Evolutionary conservation across 2,113 vertebrate genomes (phyloP).

Genomic region (Gallinago undulata): DNA sequence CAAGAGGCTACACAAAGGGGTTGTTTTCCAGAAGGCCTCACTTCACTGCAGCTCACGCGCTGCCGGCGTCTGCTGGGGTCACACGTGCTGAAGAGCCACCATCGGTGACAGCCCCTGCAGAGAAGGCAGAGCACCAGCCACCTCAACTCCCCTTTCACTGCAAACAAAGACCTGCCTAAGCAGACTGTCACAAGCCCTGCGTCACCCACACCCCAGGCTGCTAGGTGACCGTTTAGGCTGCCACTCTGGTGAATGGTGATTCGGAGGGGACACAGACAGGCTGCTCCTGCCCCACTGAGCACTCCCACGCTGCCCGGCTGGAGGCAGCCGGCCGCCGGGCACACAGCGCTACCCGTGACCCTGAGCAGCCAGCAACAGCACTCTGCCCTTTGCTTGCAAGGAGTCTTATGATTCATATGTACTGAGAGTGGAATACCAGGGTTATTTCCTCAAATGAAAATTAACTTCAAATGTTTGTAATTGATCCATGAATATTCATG

Average conservation of each 20-base stretch:
- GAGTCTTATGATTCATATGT: not conserved
- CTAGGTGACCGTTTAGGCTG: rapidly evolving
- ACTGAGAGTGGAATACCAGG: not conserved
- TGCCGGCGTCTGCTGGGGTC: rapidly evolving
- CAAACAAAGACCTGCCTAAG: not conserved
- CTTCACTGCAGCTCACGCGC: not conserved
- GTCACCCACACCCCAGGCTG: not conserved
- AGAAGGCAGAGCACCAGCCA: not conserved
- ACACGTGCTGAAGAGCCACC: rapidly evolving
- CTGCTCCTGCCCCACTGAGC: not conserved
- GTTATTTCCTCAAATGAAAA: constrained; percentile 8
- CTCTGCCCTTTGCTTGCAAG: not conserved
- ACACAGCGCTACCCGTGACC: rapidly evolving
- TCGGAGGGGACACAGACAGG: not conserved
- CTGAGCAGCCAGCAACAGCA: rapidly evolving
- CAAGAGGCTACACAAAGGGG: not conserved
- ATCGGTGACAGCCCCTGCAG: not conserved
- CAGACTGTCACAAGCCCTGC: rapidly evolving
- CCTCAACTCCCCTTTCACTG: not conserved
- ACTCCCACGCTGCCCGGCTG: rapidly evolving
- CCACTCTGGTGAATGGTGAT: rapidly evolving
- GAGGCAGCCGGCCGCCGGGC: not conserved
- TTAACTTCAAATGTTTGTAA: constrained; percentile 20
- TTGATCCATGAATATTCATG: constrained; percentile 22
- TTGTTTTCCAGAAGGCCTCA: not conserved